Evolutionary conservation across 2,113 vertebrate species (phyloP).

Genomic region (Microtus montanus): DNA sequence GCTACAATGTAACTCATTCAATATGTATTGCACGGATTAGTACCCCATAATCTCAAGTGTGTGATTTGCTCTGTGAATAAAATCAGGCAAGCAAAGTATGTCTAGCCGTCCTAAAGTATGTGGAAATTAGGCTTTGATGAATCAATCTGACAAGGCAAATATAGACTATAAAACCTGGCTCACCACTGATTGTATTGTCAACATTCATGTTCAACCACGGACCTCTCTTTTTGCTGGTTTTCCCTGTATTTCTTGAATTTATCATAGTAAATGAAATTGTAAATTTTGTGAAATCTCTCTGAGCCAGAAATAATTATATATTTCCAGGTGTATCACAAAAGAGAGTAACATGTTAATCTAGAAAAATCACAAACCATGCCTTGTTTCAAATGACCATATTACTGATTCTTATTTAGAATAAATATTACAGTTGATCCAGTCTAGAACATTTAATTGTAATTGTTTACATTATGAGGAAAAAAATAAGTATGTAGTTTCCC

Average conservation of each 20-base stretch:
- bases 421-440: not conserved
- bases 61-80: not conserved
- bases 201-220: not conserved
- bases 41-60: not conserved
- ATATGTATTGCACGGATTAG: not conserved
- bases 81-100: not conserved
- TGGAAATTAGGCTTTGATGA: not conserved
- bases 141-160: not conserved
- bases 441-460: not conserved
- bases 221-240: not conserved
- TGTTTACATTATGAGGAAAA: not conserved
- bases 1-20: not conserved
- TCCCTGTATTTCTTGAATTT: not conserved
- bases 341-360: not conserved
- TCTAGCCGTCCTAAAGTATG: not conserved
- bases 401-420: not conserved
- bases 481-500: not conserved
- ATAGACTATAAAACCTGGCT: not conserved
- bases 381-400: not conserved
- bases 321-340: not conserved
- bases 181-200: not conserved
- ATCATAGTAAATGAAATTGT: not conserved
- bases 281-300: not conserved
- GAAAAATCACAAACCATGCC: not conserved
- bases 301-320: not conserved